Conservation (phyloP, 2,113 vertebrate genomes). For the Ptilorrhoa leucosticta region DNA sequence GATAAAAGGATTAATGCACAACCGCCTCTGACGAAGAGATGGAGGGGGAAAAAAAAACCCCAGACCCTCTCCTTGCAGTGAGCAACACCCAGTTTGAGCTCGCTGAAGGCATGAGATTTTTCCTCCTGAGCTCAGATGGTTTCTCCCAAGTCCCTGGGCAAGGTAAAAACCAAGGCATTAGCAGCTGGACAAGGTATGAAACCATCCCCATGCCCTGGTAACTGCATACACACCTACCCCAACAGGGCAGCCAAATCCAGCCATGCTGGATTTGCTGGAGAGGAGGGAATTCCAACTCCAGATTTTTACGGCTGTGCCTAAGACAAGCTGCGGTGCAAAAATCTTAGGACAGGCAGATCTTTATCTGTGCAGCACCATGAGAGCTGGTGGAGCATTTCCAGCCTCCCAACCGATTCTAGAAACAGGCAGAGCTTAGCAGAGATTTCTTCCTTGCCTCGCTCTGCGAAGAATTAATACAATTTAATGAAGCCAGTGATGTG, state of each 20-base stretch:
- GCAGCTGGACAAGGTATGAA: neutral
- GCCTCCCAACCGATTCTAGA: neutral
- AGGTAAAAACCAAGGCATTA: neutral
- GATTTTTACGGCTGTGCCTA: neutral
- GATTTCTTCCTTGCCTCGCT: neutral
- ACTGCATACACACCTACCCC: neutral
- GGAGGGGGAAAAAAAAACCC: rapidly evolving
- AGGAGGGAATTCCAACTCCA: neutral
- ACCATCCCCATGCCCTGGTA: neutral
- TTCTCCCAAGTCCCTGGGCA: neutral
- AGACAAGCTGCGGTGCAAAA: neutral
- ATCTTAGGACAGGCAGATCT: neutral
- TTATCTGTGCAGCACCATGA: neutral
- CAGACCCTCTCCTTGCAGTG: neutral
- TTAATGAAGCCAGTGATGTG: neutral
- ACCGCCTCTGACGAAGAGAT: neutral
- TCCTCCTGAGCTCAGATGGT: neutral
- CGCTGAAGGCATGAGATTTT: neutral
- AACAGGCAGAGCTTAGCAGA: neutral
- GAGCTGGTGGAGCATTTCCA: neutral
- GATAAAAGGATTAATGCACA: neutral
- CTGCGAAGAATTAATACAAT: neutral
- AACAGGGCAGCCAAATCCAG: neutral
- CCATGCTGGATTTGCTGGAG: rapidly evolving
- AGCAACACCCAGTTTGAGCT: neutral